Base-by-base conservation (phyloP, 2,113 vertebrate genomes). In the Myiagra hebetior region DNA sequence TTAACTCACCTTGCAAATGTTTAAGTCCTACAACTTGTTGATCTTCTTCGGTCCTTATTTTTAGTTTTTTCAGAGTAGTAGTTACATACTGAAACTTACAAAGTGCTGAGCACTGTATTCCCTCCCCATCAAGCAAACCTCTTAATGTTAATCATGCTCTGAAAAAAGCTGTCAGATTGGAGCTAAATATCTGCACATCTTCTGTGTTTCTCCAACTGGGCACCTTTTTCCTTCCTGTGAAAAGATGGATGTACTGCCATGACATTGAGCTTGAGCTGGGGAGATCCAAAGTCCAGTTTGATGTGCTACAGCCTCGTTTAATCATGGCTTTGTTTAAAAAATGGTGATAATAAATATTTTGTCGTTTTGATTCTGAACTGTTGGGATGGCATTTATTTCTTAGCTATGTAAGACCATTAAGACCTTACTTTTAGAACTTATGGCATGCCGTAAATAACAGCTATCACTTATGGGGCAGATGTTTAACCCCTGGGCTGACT, bases 191-290 rank as follows among this genome's bases (percentile, higher is more conserved):
- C 69, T 87, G 53, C 49, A 91, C 46, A 79, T 64, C 37, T 35
- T 76, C 62, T 62, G 21, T 85, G n/a, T 85, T 95, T 82, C 91
- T 76, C 87, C 93, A 97, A 85, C 89, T 95, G 93, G 89, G 65
- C 0, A 62, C 37, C 44, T 72, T 87, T 87, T 52, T 69, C 44
- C 19, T 89, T 91, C 17, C 30, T 53, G 12, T 50, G n/a, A 50
- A 75, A 73, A 73, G 50, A 59, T 14, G 41, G 41, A 39, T 73
- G 31, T 85, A 64, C 44, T 89, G 23, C 75, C 49, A 30, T 33
- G 49, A 23, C 81, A 44, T 0, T 65, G 57, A 80, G 37, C 65
- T 79, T 78, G 81, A 65, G 33, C 41, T 91, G 52, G 31, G 7
- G 20, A n/a, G 24, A 41, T 73, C 69, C 27, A 21, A 87, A 85